These are phyloP conservation scores for Bombus ignitus DNA, from an alignment of 1,140 invertebrate genomes.

Conservation along the genomic window DNA sequence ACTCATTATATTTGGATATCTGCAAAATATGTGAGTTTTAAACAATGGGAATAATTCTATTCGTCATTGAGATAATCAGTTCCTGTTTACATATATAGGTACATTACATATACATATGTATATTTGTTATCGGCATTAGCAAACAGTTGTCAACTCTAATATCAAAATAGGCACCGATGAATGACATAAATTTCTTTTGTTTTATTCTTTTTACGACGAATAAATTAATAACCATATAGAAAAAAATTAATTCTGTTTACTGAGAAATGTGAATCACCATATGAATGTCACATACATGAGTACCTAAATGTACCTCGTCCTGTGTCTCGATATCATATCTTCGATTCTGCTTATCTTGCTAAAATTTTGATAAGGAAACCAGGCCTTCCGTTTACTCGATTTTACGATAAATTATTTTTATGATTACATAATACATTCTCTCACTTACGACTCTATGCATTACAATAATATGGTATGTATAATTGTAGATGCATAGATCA, in stretches of 20 bases:
- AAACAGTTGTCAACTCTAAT: not conserved
- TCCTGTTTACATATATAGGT: not conserved
- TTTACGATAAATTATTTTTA: not conserved
- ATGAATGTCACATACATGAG: not conserved
- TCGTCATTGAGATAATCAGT: not conserved
- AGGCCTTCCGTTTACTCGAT: not conserved
- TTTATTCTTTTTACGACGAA: not conserved
- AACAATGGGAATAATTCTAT: not conserved
- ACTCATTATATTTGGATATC: not conserved
- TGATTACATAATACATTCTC: not conserved
- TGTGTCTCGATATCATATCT: constrained; percentile 10
- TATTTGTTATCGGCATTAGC: not conserved
- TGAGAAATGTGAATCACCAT: not conserved
- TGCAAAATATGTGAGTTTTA: not conserved
- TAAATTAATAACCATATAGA: not conserved
- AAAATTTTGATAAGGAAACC: constrained; percentile 21
- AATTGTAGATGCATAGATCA: too few relatives aligned
- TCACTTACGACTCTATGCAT: too few relatives aligned
- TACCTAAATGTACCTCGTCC: not conserved
- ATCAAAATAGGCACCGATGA: not conserved
- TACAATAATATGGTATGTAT: too few relatives aligned
- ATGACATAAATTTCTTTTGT: too few relatives aligned
- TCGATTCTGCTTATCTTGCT: constrained; percentile 5
- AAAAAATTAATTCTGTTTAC: not conserved
- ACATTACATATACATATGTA: too few relatives aligned